Conservation (phyloP, 2,888 invertebrate species). For the Lumbricus terrestris region DNA sequence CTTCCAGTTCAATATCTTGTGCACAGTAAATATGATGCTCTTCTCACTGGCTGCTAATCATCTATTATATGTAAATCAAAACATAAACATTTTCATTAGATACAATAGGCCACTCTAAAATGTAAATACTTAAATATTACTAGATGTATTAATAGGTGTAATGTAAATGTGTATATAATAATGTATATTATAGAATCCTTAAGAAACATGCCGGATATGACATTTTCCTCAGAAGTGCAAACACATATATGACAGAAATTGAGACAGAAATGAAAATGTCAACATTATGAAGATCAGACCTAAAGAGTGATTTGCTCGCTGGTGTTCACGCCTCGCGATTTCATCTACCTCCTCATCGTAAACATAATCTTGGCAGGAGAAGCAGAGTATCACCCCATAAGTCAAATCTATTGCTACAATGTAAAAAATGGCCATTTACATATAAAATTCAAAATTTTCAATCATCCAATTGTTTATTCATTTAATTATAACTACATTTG, state of each 20-base stretch:
- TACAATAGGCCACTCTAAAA: too few species aligned
- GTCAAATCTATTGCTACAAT: conserved; percentile 73
- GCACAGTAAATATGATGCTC: too few species aligned
- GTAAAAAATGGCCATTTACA: background rate
- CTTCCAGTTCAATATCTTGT: too few species aligned
- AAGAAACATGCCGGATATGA: too few species aligned
- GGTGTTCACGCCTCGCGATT: conserved; percentile 55
- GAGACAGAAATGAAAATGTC: background rate
- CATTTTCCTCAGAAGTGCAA: too few species aligned
- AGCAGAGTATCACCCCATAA: conserved; percentile 86
- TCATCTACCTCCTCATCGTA: conserved; percentile 73
- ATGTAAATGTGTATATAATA: too few species aligned
- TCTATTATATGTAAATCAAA: too few species aligned
- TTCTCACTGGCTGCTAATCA: too few species aligned
- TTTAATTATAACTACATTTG: background rate
- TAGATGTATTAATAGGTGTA: too few species aligned
- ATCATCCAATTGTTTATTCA: background rate
- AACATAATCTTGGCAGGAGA: conserved; percentile 86
- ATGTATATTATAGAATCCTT: too few species aligned
- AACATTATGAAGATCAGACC: conserved; percentile 8
- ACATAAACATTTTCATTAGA: too few species aligned
- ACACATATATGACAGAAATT: background rate
- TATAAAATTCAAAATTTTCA: background rate
- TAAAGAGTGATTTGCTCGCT: conserved; percentile 28
- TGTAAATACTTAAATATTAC: too few species aligned